Base-by-base conservation (phyloP, 2,888 invertebrate genomes). In the Andrena camellia region DNA sequence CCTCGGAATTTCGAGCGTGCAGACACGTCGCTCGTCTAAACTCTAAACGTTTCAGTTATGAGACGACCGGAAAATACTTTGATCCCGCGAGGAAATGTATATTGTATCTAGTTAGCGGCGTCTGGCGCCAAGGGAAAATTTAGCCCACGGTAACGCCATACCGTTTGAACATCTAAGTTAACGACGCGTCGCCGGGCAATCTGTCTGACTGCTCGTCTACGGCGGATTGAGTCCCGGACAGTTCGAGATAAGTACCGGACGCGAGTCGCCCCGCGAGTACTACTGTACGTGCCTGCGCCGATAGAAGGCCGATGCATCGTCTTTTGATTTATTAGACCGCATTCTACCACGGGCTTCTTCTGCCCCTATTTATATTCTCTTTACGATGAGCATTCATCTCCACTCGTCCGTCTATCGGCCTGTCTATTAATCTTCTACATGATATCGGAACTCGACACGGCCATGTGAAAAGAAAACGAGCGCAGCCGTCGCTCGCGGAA, bases 251-350 rank as follows among this genome's bases (percentile, higher is more conserved):
- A 85, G 82, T 85, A 70, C 69, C 62, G 73, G 85, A 72, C 84
- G 77, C 62, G 75, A 78, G 73, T 70, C 77, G 73, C 67, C 67
- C 72, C 42, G 23, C 17, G 81, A 54, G 59, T 67, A 84, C 75
- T 84, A 75, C 83, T 33, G 83, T 83, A 72, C 76, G 60, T 67
- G 73, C 52, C 59, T 35, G 42, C 70, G 77, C 62, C 84, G 84
- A 85, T 84, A 84, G 67, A 57, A 29, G 57, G n/a, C 71, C 73
- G 78, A 72, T 76, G 84, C 73, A 84, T 69, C 82, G 78, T 71
- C 85, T 78, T 83, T 87, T 87, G 87, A 87, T 87, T 87, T 87
- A 87, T 87, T 86, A 86, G 77, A 81, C 87, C 76, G 78, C 87
- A 87, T 87, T 87, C 87, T 87, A 73, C 64, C 77, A 74, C 76